Base-by-base conservation (phyloP, 2,888 invertebrate species). In the Hydrotaea diabolus region DNA sequence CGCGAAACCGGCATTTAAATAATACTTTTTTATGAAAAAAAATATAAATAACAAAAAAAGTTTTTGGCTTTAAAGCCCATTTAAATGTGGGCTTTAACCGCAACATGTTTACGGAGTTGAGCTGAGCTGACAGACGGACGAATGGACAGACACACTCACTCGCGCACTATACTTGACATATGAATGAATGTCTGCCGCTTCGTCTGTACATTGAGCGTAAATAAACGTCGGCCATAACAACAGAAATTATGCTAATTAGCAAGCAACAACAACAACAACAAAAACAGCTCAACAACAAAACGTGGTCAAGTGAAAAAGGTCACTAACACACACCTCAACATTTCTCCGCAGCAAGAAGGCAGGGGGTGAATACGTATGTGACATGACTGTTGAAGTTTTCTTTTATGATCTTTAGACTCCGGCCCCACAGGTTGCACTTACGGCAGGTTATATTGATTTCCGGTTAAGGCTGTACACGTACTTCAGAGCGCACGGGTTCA, bases 281-380 rank as follows among this genome's bases (percentile, higher is more conserved):
- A 74, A 3, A 66, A 43, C 9, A 55, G 26, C 46, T n/a, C n/a
- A 49, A 57, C 0, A n/a, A 59, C 36, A 21, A 77, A 46, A 73
- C 39, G 46, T 66, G 57, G 13, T 49, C 17, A 81, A 21, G 23
- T 39, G 23, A 26, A 39, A 82, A 55, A 76, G 82, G 75, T 79
- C 82, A 72, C 11, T 82, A 46, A 57, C 82, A 82, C 43, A 57
- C 82, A 82, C 43, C 69, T 13, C 15, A 69, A 69, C 69, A 66
- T 66, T 43, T 66, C 36, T 43, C 2, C 46, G 17, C 19, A 19
- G 21, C 43, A 39, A 2, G 17, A 17, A 43, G 31, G 26, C 2
- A 5, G 7, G 21, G 15, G 9, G n/a, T n/a, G 2, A 31, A 7
- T 69, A 21, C 17, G 46, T n/a, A 39, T 46, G 23, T 43, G 5